Evolutionary conservation across 2,888 invertebrate species (phyloP).

Genomic region (Alsophila aescularia): DNA sequence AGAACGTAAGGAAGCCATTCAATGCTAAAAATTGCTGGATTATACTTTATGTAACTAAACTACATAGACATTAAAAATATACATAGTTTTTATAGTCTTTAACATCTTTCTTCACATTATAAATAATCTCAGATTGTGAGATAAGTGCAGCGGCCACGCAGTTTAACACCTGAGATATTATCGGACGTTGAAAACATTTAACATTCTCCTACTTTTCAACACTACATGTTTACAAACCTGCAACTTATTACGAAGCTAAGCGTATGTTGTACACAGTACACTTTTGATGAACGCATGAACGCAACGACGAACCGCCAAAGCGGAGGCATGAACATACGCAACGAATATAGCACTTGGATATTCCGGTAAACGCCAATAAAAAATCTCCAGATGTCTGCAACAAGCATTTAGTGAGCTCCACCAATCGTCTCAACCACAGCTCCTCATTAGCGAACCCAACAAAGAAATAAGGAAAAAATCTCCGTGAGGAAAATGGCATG

Average conservation of each 20-base stretch:
- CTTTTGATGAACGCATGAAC: not conserved
- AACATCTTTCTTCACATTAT: conserved; percentile 17
- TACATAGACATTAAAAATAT: not conserved
- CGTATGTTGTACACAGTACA: not conserved
- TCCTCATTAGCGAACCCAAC: too few relatives aligned
- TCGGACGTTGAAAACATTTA: conserved; percentile 20
- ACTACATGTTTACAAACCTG: not conserved
- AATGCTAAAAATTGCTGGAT: too few relatives aligned
- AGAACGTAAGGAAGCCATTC: too few relatives aligned
- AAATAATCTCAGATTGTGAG: conserved; percentile 17
- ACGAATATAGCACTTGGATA: too few relatives aligned
- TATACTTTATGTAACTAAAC: not conserved
- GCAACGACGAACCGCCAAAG: too few relatives aligned
- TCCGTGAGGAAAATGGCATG: too few relatives aligned
- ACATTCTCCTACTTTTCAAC: conserved; percentile 20
- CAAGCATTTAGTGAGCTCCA: too few relatives aligned
- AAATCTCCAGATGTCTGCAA: too few relatives aligned
- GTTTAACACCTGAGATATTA: conserved; percentile 25
- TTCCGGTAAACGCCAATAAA: too few relatives aligned
- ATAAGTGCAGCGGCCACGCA: conserved; percentile 18
- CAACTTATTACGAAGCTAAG: conserved; percentile 2
- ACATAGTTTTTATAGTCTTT: conserved; percentile 19
- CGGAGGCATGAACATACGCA: too few relatives aligned
- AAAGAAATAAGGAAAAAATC: too few relatives aligned
- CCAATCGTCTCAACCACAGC: too few relatives aligned